Evolutionary conservation across 2,888 invertebrate genomes (phyloP).

Genomic region (Venusia cambrica): DNA sequence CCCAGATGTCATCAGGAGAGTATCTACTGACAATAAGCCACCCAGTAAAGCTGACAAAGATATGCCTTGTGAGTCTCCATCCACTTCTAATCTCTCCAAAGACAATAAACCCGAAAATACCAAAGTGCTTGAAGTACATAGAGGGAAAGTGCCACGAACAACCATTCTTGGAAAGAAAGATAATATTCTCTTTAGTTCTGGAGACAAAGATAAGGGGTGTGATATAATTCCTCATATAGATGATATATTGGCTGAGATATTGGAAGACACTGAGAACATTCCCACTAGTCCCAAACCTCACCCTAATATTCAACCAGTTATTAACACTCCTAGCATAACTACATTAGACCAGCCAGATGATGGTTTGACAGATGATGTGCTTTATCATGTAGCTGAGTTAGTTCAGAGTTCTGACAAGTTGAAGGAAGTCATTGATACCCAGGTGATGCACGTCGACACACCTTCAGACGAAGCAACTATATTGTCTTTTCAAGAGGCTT

Average conservation of each 20-base stretch:
- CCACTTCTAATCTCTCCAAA: conserved; percentile 27
- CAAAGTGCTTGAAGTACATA: conserved; percentile 31
- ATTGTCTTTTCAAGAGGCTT: conserved; percentile 44
- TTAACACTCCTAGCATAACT: conserved; percentile 75
- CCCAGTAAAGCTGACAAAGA: conserved; percentile 77
- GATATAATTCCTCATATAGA: conserved; percentile 72
- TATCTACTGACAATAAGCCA: conserved; percentile 75
- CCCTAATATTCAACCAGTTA: conserved; percentile 49
- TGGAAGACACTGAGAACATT: conserved; percentile 63
- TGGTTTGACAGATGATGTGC: conserved; percentile 85
- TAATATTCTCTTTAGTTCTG: conserved; percentile 23
- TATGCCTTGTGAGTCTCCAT: conserved; percentile 39
- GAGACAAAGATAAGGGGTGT: conserved; percentile 48
- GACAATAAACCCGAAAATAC: conserved; percentile 24
- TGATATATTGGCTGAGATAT: conserved; percentile 72
- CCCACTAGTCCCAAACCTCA: conserved; percentile 51
- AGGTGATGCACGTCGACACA: conserved; percentile 74
- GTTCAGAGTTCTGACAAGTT: conserved; percentile 85
- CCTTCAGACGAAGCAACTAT: conserved; percentile 40
- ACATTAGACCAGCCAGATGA: conserved; percentile 83
- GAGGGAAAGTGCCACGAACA: conserved; percentile 33
- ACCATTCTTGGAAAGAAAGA: conserved; percentile 26
- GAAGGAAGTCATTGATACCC: conserved; percentile 87
- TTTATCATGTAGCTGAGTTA: conserved; percentile 87
- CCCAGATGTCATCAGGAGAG: conserved; percentile 88